Base-by-base conservation (phyloP, 2,797 vertebrate species). In the Peromyscus attwateri region DNA sequence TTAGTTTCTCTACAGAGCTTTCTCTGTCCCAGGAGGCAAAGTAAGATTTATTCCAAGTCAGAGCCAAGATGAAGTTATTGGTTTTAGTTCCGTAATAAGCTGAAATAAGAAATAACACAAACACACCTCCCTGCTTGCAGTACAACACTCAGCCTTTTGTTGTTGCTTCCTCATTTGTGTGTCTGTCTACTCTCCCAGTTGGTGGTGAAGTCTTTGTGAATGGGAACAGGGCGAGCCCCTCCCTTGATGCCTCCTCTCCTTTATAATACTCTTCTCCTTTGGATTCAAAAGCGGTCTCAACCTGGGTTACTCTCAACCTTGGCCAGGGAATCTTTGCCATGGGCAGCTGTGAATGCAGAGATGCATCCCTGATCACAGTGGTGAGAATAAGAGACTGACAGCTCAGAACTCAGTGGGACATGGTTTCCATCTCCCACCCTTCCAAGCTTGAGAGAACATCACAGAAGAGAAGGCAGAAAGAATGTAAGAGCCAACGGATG, bases 1-100 rank as follows among this genome's bases (percentile, higher is more conserved):
- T 57, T 97, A 95, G 94, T 92, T 97, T 97, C 95, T 96, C 95
- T 96, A 92, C 85, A 89, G 94, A 97, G 92, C 82, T 97, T 97
- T 95, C 91, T 82, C 17, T 92, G 64, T 95, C 91, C 88, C 97
- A 85, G 81, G 87, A 96, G 92, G 49, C 89, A 94, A 73, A 96
- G 89, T 57, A 95, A 97, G 80, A 92, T 97, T 96, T 96, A 97
- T 97, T 97, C 90, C 52, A 93, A 95, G 79, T 92, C 83, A 87
- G 27, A 95, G 68, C 76, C 83, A 96, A 97, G 96, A 95, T 88
- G 95, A 97, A 97, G 92, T 96, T 96, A 96, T 85, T 98, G 89
- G 64, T 87, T 97, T 91, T 92, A 89, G 60, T 92, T 95, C 29
- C 89, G 14, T 87, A 95, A 85, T 94, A 93, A 98, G 52, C 37